A percentile compares a stretch with the other conserved stretches of the same genome.
Conservation (phyloP, 2,113 vertebrate genomes). For the Chrysochloris asiatica region DNA sequence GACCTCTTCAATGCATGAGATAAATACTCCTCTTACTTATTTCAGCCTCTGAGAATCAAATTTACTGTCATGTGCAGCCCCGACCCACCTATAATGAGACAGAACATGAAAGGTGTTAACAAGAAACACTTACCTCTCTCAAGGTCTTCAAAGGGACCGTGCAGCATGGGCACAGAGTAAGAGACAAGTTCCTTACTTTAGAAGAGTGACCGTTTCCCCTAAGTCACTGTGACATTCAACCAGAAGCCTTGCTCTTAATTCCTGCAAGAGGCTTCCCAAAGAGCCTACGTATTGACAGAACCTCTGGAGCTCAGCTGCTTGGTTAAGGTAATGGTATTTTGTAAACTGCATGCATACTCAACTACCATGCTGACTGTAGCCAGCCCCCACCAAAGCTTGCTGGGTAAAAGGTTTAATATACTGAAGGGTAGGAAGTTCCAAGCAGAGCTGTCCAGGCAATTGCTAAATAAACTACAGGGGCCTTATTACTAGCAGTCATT, state of each 20-base stretch:
- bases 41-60: neutral
- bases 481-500: neutral
- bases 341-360: neutral
- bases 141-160: neutral
- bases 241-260: neutral
- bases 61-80: neutral
- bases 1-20: neutral
- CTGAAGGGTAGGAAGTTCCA: neutral
- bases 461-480: neutral
- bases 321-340: neutral
- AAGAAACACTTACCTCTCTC: neutral
- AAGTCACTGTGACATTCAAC: neutral
- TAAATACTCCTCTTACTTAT: neutral
- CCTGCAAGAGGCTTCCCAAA: neutral
- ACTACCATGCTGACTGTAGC: neutral
- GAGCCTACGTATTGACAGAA: neutral
- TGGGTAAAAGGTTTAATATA: neutral
- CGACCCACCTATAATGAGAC: neutral
- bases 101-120: neutral
- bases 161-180: neutral
- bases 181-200: neutral
- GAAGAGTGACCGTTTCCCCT: neutral
- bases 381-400: neutral
- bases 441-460: neutral
- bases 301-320: neutral